These are phyloP conservation scores for Malthinus seriepunctatus DNA, from an alignment of 2,888 invertebrate species.

Conservation along the genomic window DNA sequence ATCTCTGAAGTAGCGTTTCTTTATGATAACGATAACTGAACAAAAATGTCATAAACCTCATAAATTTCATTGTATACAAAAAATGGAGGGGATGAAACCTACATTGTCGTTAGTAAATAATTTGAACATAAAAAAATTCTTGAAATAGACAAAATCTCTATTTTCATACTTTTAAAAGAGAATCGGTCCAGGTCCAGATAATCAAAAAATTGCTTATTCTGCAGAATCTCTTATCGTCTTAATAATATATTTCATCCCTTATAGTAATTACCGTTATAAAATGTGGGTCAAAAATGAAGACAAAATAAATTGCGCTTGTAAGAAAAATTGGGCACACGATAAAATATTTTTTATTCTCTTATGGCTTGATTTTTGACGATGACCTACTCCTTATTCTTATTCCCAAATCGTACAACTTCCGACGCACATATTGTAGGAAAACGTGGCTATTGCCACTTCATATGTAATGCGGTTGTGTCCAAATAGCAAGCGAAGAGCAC, in stretches of 20 bases:
- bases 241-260: not conserved
- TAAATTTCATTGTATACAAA: too few species aligned
- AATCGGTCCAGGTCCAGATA: too few species aligned
- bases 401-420: constrained; percentile 24
- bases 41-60: too few species aligned
- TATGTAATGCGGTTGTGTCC: constrained; percentile 32
- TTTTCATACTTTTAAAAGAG: too few species aligned
- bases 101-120: too few species aligned
- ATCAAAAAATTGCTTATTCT: not conserved
- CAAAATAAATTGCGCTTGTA: not conserved
- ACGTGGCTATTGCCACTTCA: constrained; percentile 35
- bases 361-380: constrained; percentile 17
- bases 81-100: too few species aligned
- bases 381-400: constrained; percentile 27
- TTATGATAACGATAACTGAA: too few species aligned
- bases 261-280: not conserved
- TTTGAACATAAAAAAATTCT: too few species aligned
- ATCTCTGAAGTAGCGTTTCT: too few species aligned
- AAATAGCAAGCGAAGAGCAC: constrained; percentile 26
- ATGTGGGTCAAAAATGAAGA: not conserved
- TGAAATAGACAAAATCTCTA: too few species aligned
- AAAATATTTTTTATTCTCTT: not conserved
- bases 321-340: not conserved
- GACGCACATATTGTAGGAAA: constrained; percentile 29
- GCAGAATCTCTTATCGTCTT: not conserved